Base-by-base conservation (phyloP, 23 tunicate genomes). In the Oikopleura albicans region DNA sequence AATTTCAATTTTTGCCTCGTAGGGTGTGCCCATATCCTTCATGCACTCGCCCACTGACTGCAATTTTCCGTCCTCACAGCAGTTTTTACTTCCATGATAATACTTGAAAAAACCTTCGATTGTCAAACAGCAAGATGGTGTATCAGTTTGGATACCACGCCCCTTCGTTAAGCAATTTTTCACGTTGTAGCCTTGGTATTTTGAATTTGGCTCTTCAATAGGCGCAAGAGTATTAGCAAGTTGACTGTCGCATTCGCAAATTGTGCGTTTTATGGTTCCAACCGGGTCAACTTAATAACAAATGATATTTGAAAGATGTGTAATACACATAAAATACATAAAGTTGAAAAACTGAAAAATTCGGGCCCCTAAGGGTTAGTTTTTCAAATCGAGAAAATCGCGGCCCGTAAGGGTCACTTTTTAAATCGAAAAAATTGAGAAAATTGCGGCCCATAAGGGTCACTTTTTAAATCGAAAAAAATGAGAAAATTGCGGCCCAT, bases 201-300 rank as follows among this genome's bases (percentile, higher is more conserved):
- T 71, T 49, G 63, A 22, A 22, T 22, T 12, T 22, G 63, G 63
- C 22, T 49, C 16, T 49, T 49, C 63, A 12, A 49, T 8, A 29
- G 79, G 79, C 35, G 28, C 4, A 4, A 71, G 35, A 71, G 79
- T 31, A 29, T 71, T 71, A 16, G 79, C 79, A 31, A 71, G 79
- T 71, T 29, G 28, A 16, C 31, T 27, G 31, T 71, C 79, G 37
- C 79, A 71, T 71, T 71, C 79, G 79, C 79, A 71, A 16, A 71
- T 31, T 12, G 79, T 22, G 37, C 79, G 79, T 31, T 71, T 37
- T 2, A 71, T 12, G 28, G 79, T 71, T 27, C 79, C 79, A 2
- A 71, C 79, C 31, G 28, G 37, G 79, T 71, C 63, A 49, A 49
- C 63, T 49, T 49, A n/a, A n/a, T n/a, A n/a, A n/a, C n/a, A n/a